Percentiles rank a stretch among this genome's conserved stretches.
Conservation (phyloP, 1,140 invertebrate genomes). For the Cyphomyrmex costatus region DNA sequence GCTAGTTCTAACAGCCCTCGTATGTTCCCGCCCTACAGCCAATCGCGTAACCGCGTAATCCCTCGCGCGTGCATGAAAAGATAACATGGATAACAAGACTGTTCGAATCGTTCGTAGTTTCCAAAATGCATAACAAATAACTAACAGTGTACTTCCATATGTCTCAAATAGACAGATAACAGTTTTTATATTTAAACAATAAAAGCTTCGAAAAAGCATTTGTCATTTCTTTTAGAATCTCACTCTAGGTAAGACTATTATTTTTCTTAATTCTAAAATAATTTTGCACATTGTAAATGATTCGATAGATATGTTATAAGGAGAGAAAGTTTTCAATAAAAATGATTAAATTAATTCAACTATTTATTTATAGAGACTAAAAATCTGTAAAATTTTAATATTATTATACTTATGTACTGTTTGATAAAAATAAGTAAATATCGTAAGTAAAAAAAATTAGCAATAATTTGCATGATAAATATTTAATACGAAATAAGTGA, state of each 20-base stretch:
- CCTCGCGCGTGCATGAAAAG: conserved; percentile 61
- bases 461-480: neutral
- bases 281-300: neutral
- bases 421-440: conserved; percentile 12
- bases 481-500: neutral
- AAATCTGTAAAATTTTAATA: neutral
- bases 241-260: neutral
- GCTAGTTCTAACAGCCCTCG: conserved; percentile 73
- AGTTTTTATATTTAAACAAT: conserved; percentile 77
- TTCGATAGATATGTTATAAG: neutral
- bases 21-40: conserved; percentile 82
- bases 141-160: conserved; percentile 47
- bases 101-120: conserved; percentile 30
- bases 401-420: neutral
- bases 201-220: conserved; percentile 18
- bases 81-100: neutral
- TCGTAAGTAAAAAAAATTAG: neutral
- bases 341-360: conserved; percentile 12
- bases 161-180: conserved; percentile 65
- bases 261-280: conserved; percentile 18
- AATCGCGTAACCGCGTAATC: conserved; percentile 79
- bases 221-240: neutral
- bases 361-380: neutral
- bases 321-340: neutral
- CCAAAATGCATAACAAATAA: conserved; percentile 33